These are phyloP conservation scores for Halcyon chelicuti DNA, from an alignment of 2,797 vertebrate species.

Conservation along the genomic window DNA sequence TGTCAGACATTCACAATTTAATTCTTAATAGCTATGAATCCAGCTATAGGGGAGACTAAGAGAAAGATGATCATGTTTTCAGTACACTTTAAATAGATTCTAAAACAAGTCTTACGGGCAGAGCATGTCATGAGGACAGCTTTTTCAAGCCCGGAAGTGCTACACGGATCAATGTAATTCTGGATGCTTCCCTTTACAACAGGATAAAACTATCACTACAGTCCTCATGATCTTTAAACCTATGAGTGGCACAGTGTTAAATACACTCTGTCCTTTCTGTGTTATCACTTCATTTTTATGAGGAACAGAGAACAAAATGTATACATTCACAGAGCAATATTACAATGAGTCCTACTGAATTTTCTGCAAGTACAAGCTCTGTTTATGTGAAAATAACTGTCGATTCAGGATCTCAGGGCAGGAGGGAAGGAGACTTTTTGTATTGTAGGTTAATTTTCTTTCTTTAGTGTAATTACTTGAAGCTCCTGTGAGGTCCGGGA, in stretches of 20 bases:
- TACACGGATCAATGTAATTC: neutral
- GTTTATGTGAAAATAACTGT: neutral
- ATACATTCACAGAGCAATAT: neutral
- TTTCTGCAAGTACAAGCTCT: neutral
- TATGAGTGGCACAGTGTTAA: neutral
- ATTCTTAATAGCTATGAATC: neutral
- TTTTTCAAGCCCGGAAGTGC: neutral
- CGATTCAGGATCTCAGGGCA: neutral
- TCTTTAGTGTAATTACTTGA: slow-evolving; percentile 10
- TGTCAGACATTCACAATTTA: neutral
- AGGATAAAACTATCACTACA: neutral
- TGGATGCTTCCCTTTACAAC: neutral
- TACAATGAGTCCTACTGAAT: neutral
- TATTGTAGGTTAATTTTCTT: neutral
- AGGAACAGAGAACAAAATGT: neutral
- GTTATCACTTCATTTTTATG: neutral
- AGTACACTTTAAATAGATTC: neutral
- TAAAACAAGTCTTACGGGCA: neutral
- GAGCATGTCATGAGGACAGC: neutral
- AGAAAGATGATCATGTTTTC: neutral
- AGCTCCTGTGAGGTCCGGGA: neutral
- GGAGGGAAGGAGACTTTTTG: neutral
- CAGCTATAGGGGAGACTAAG: neutral
- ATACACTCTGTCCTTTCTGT: neutral
- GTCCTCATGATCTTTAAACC: neutral